phyloP scores from a whole-genome alignment of 2,113 vertebrate genomes.

The Melanostigma gelatinosum region DNA sequence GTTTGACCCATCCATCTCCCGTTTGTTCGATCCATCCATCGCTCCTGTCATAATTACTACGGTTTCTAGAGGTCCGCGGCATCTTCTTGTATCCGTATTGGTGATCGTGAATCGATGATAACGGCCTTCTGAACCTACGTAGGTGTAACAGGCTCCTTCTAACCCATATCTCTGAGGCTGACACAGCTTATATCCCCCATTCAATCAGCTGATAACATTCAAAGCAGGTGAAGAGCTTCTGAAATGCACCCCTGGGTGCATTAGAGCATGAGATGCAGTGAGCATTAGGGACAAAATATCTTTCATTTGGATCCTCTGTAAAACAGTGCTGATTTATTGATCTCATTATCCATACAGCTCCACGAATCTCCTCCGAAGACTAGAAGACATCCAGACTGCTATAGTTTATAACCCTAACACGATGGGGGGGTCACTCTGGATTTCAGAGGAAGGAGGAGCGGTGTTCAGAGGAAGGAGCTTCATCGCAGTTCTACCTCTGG shows the following conservation, averaged over 20 bases:
- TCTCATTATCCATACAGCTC: constrained; percentile 55
- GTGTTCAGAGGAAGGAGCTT: constrained; percentile 33
- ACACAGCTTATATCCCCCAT: background rate
- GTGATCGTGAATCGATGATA: background rate
- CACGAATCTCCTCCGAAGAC: constrained; percentile 32
- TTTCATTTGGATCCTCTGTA: background rate
- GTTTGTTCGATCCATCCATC: background rate
- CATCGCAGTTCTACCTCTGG: constrained; percentile 61
- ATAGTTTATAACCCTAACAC: constrained; percentile 19
- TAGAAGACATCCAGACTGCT: constrained; percentile 6
- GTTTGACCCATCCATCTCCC: background rate
- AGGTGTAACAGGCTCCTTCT: background rate
- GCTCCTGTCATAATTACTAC: background rate
- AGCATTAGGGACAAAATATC: background rate
- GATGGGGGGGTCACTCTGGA: constrained; percentile 47
- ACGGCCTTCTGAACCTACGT: no score
- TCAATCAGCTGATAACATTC: background rate
- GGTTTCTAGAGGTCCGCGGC: background rate
- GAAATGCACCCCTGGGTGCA: constrained; percentile 24
- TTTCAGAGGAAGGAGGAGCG: constrained; percentile 34
- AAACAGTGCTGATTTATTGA: constrained; percentile 14
- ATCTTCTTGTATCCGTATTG: background rate
- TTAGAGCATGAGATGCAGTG: background rate
- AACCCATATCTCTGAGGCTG: background rate
- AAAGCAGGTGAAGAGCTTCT: constrained; percentile 7